These are phyloP conservation scores for Rhinolophus ferrumequinum DNA, from an alignment of 2,113 vertebrate species.

Conservation along the genomic window DNA sequence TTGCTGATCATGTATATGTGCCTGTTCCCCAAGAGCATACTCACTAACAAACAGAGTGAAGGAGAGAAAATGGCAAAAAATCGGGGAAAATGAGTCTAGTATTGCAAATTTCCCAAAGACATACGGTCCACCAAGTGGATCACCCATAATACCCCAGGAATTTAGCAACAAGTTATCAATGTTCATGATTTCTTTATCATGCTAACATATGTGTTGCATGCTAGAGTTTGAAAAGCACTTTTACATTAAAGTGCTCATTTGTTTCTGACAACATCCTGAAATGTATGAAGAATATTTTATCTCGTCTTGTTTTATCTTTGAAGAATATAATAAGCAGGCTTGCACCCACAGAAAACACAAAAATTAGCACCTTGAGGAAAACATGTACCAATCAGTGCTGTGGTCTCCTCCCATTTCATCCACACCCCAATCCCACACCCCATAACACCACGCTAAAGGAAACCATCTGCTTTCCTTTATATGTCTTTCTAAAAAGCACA, in stretches of 20 bases:
- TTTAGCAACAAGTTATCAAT: background rate
- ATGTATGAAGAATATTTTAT: background rate
- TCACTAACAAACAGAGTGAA: background rate
- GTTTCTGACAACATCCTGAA: background rate
- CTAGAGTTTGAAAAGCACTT: background rate
- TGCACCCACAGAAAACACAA: background rate
- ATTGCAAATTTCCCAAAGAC: background rate
- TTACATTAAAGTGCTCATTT: background rate
- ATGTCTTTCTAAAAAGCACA: background rate
- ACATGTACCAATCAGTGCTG: rapidly evolving
- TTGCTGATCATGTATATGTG: background rate
- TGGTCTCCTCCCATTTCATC: no score
- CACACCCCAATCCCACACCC: background rate
- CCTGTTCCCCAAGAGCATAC: background rate
- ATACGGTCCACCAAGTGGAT: background rate
- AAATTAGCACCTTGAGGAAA: background rate
- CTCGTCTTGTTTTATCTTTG: background rate
- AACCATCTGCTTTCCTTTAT: background rate
- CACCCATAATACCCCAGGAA: background rate
- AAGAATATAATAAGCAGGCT: background rate
- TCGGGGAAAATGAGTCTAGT: background rate
- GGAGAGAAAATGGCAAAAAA: background rate
- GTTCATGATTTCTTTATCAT: background rate
- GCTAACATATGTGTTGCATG: background rate
- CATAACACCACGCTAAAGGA: background rate